Evolutionary conservation across 2,113 vertebrate species (phyloP), one percentile per base, ranked within the genome.

Genomic region (Coracopsis vasa): DNA sequence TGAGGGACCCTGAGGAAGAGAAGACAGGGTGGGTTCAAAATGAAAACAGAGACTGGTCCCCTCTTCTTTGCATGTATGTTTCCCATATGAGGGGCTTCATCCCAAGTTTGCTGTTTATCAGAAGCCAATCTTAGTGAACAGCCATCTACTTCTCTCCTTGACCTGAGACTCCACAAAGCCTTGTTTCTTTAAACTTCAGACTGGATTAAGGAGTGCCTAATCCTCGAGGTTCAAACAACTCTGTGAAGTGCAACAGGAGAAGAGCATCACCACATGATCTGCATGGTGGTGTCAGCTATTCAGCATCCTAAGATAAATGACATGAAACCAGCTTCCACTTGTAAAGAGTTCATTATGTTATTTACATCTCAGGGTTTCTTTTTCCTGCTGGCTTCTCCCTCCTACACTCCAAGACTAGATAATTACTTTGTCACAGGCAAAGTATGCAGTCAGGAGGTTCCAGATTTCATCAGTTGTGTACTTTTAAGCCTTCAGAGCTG

Each of bases 261-360:
- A n/a, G 60, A 50, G 53, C 27, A 35, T n/a, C 71, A 8, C 61
- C 75, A 48, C 8, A 13, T 41, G 87, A 94, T 77, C 58, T 20
- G 5, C 24, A 0, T 3, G 8, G 35, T 48, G 69, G 41, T 51
- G 29, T 91, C 79, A 71, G 51, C 35, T 61, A 44, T 60, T 44
- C 50, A 60, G 33, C n/a, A 35, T 28, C 42, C 56, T 51, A 5
- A 42, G 24, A 47, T 11, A 29, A 48, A 75, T 56, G 35, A 50
- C 41, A 10, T 5, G 29, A 44, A 60, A 18, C 69, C 79, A 71
- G 6, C 9, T 48, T 10, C 25, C 45, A 51, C 79, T 95, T 95
- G 91, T 83, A 95, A 95, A 95, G 71, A 94, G 93, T 50, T 94
- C 72, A 11, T 92, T 96, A 95, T 47, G 71, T 87, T 86, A 71